A percentile compares a stretch with the other conserved stretches of the same genome.
Evolutionary conservation across 2,797 vertebrate species (phyloP).

Genomic region (Cirrhinus mrigala): DNA sequence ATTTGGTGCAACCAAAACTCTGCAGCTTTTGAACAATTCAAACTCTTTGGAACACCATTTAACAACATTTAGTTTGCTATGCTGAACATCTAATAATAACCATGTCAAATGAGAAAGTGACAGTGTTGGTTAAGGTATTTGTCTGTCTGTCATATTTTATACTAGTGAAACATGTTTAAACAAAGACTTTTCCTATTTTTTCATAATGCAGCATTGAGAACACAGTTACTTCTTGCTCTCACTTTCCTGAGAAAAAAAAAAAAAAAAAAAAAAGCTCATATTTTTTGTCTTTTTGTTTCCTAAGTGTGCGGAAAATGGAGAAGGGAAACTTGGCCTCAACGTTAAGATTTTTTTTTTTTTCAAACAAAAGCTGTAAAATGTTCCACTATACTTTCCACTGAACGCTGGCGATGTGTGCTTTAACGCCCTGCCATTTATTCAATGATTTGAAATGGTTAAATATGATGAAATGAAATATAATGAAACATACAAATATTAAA

Average conservation of each 20-base stretch:
- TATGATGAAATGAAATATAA: no score
- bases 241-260: slow-evolving; percentile 65
- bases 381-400: slow-evolving; percentile 53
- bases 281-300: slow-evolving; percentile 73
- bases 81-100: neutral
- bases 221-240: slow-evolving; percentile 16
- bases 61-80: neutral
- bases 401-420: slow-evolving; percentile 14
- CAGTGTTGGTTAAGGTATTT: neutral
- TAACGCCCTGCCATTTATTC: slow-evolving; percentile 19
- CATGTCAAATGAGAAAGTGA: neutral
- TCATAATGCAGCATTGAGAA: slow-evolving; percentile 22
- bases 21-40: neutral
- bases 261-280: slow-evolving; percentile 63
- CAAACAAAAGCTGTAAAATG: slow-evolving; percentile 65
- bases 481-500: slow-evolving; percentile 28
- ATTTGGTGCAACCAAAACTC: neutral
- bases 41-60: slow-evolving; percentile 2
- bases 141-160: neutral
- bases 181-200: slow-evolving; percentile 30
- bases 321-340: slow-evolving; percentile 73
- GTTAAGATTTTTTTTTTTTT: slow-evolving; percentile 2
- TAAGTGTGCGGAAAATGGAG: slow-evolving; percentile 60
- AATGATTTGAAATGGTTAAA: slow-evolving; percentile 29
- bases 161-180: slow-evolving; percentile 14